phyloP scores from a whole-genome alignment of 2,888 invertebrate species.

The Adineta ricciae region DNA sequence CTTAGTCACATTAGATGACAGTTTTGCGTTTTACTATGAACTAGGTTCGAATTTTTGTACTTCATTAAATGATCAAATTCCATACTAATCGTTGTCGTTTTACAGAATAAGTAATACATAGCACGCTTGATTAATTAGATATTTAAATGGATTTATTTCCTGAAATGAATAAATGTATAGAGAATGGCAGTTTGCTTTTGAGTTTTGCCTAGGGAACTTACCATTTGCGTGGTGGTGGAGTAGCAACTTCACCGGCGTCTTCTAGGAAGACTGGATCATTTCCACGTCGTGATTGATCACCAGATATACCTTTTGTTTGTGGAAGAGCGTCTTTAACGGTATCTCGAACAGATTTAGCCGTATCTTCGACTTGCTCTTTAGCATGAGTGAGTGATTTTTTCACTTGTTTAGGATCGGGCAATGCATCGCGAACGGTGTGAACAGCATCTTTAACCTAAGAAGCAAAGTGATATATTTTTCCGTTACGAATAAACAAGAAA shows the following conservation, averaged over 20 bases:
- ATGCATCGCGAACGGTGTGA: neutral
- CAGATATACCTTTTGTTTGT: neutral
- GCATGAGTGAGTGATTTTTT: neutral
- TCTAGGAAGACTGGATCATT: constrained; percentile 2
- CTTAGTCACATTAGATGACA: too few relatives aligned
- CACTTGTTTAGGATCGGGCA: neutral
- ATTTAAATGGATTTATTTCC: too few relatives aligned
- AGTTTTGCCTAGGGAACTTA: too few relatives aligned
- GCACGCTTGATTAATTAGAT: too few relatives aligned
- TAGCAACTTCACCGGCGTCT: neutral
- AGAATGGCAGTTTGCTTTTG: too few relatives aligned
- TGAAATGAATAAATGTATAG: too few relatives aligned
- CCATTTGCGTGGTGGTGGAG: neutral
- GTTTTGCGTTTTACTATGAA: too few relatives aligned
- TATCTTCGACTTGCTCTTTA: neutral
- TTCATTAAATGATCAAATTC: too few relatives aligned
- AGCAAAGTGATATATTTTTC: neutral
- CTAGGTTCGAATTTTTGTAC: too few relatives aligned
- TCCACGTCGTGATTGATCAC: neutral
- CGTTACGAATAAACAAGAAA: neutral
- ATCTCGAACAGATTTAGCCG: neutral
- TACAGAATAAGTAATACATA: too few relatives aligned
- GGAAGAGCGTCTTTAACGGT: neutral
- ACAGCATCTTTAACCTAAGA: neutral
- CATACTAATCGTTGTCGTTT: too few relatives aligned